Evolutionary conservation across 2,888 invertebrate species (phyloP).

Genomic region (Dicycla oo): DNA sequence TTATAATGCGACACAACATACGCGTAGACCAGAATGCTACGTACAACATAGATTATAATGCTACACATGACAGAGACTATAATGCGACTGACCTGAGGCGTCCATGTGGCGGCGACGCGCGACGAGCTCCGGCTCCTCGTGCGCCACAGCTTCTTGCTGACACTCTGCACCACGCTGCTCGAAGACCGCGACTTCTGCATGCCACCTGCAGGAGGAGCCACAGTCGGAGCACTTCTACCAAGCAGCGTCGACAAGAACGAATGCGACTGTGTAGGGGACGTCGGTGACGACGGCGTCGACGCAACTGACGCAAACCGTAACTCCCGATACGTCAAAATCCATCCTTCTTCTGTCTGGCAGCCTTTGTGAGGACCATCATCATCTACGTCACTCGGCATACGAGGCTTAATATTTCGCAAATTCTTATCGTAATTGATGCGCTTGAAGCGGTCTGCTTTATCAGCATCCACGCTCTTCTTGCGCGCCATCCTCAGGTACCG

Average conservation of each 20-base stretch:
- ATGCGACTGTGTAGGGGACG: constrained; percentile 86
- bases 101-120: constrained; percentile 93
- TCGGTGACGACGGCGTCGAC: constrained; percentile 88
- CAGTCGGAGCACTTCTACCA: constrained; percentile 79
- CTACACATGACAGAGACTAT: constrained; percentile 48
- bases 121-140: constrained; percentile 96
- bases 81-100: constrained; percentile 94
- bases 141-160: constrained; percentile 96
- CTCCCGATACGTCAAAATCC: constrained; percentile 91
- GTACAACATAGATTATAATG: not conserved
- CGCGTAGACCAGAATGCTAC: not conserved
- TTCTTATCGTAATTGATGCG: constrained; percentile 97
- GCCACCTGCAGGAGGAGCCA: constrained; percentile 90
- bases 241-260: constrained; percentile 84
- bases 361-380: constrained; percentile 94
- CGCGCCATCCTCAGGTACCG: constrained; percentile 96
- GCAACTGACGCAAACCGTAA: constrained; percentile 81
- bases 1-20: constrained; percentile 3
- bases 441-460: constrained; percentile 95
- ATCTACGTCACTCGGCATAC: constrained; percentile 94
- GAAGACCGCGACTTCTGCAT: constrained; percentile 98
- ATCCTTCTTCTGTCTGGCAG: constrained; percentile 94
- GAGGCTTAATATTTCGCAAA: constrained; percentile 95
- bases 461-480: constrained; percentile 95
- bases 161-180: constrained; percentile 96